Evolutionary conservation across 1,140 invertebrate genomes (phyloP).

Genomic region (Cotesia glomerata): DNA sequence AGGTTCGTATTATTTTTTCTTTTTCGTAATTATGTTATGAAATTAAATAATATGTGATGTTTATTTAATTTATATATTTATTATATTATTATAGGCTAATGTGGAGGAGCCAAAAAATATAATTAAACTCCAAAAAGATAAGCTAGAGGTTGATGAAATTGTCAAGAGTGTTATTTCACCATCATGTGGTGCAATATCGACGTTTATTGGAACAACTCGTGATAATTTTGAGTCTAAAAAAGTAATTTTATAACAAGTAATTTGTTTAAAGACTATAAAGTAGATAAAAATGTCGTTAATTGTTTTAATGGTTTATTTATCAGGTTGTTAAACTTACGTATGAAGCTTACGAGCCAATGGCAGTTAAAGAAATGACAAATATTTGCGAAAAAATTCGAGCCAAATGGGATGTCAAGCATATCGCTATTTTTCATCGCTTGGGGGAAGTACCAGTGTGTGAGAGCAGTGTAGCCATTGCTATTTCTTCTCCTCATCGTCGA

Average conservation of each 20-base stretch:
- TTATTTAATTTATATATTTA: conserved; percentile 12
- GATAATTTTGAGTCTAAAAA: conserved; percentile 87
- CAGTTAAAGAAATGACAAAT: conserved; percentile 79
- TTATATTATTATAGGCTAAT: conserved; percentile 48
- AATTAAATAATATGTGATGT: conserved; percentile 1
- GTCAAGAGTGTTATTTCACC: conserved; percentile 72
- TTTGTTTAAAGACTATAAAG: not conserved
- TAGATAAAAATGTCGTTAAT: not conserved
- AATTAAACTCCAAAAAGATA: conserved; percentile 72
- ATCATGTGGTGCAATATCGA: conserved; percentile 84
- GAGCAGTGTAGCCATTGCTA: conserved; percentile 88
- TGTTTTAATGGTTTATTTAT: conserved; percentile 33
- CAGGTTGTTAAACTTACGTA: conserved; percentile 85
- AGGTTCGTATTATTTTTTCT: conserved; percentile 62
- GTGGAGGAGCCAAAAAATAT: conserved; percentile 56
- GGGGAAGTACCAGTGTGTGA: conserved; percentile 87
- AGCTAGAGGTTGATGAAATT: conserved; percentile 74
- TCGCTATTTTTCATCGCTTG: conserved; percentile 83
- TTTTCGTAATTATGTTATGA: conserved; percentile 2
- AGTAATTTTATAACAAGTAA: conserved; percentile 56
- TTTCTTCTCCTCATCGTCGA: conserved; percentile 85
- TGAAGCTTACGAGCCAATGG: conserved; percentile 94
- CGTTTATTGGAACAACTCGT: conserved; percentile 91
- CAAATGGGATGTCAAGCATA: conserved; percentile 79
- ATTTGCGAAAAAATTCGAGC: conserved; percentile 76